Evolutionary conservation across 1,140 invertebrate genomes (phyloP).

Genomic region (Rhyzopertha dominica): DNA sequence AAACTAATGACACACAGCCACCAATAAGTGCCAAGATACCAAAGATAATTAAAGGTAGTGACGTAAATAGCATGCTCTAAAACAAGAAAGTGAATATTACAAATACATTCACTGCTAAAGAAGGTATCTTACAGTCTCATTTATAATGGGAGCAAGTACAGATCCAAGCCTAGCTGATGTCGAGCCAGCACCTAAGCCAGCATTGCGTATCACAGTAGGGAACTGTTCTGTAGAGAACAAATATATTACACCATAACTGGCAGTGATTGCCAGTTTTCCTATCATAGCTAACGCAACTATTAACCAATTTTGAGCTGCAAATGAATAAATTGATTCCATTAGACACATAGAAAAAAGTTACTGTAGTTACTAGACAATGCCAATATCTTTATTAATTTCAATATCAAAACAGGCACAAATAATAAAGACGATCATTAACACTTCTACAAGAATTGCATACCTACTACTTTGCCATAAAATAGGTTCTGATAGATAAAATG

Average conservation of each 20-base stretch:
- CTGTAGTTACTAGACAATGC: too few species aligned
- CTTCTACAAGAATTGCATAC: too few species aligned
- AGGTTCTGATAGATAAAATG: too few species aligned
- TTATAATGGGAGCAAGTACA: constrained; percentile 69
- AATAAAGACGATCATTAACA: too few species aligned
- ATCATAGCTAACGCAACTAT: constrained; percentile 67
- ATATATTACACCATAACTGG: constrained; percentile 75
- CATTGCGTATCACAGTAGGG: constrained; percentile 76
- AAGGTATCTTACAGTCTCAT: constrained; percentile 51
- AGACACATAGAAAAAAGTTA: neutral
- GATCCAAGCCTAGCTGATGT: constrained; percentile 73
- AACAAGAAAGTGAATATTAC: constrained; percentile 19
- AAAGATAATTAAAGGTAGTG: constrained; percentile 68
- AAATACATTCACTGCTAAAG: neutral
- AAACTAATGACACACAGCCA: constrained; percentile 60
- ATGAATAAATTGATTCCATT: neutral
- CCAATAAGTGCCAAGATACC: constrained; percentile 59
- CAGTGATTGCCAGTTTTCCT: constrained; percentile 76
- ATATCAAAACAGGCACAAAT: too few species aligned
- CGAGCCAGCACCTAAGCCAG: constrained; percentile 70
- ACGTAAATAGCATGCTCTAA: constrained; percentile 55
- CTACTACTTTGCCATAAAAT: too few species aligned
- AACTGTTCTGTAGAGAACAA: constrained; percentile 79
- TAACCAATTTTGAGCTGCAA: constrained; percentile 56
- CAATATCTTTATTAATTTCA: too few species aligned